A percentile compares a stretch with the other conserved stretches of the same genome.
phyloP scores from a whole-genome alignment of 2,797 vertebrate species.

The Brachymystax lenok region DNA sequence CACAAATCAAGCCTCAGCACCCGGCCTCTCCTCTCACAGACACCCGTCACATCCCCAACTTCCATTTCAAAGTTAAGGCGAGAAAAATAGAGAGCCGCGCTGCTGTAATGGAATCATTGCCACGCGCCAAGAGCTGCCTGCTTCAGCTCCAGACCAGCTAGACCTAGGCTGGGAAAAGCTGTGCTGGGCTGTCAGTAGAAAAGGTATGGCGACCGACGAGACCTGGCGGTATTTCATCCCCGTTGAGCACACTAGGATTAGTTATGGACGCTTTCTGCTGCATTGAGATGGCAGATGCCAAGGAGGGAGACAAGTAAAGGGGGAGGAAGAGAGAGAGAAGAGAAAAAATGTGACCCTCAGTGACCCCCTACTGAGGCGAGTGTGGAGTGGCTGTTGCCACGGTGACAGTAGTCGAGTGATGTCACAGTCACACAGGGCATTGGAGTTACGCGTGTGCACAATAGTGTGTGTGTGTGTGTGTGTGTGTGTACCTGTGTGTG shows the following conservation, averaged over 20 bases:
- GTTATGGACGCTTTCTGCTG: constrained; percentile 40
- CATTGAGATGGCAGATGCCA: constrained; percentile 27
- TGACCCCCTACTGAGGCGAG: background rate
- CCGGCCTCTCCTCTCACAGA: constrained; percentile 19
- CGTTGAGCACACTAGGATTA: constrained; percentile 33
- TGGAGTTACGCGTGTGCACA: background rate
- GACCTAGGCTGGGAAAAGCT: too few relatives aligned
- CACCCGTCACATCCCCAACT: constrained; percentile 26
- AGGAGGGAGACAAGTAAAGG: background rate
- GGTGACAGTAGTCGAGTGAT: background rate
- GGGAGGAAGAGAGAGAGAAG: constrained; percentile 1
- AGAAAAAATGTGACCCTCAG: background rate
- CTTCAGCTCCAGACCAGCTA: constrained; percentile 28
- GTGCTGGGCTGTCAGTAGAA: constrained; percentile 19
- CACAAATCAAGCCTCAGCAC: constrained; percentile 28
- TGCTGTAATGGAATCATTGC: constrained; percentile 51
- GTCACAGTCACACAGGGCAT: background rate
- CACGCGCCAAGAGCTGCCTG: constrained; percentile 44
- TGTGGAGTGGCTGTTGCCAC: background rate
- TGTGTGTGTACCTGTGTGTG: background rate
- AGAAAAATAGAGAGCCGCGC: constrained; percentile 51
- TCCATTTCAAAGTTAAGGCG: constrained; percentile 49
- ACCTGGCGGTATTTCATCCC: constrained; percentile 29
- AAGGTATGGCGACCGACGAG: constrained; percentile 21
- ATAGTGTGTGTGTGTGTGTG: background rate